Percentiles rank a stretch among this genome's conserved stretches.
Conservation (phyloP, 2,888 invertebrate species). For the Leptopilina myrica region DNA sequence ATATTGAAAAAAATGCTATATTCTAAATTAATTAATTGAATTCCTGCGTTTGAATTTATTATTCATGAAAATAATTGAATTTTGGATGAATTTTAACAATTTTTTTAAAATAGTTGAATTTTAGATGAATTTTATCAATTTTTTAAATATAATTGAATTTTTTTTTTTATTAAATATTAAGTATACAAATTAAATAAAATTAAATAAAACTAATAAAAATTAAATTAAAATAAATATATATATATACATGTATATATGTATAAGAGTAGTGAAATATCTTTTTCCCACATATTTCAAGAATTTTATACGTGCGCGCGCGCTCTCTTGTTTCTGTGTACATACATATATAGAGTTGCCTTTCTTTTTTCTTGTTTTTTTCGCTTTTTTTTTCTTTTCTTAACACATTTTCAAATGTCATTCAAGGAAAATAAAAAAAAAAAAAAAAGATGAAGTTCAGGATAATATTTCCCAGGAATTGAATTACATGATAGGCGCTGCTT, state of each 20-base stretch:
- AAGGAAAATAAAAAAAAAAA: not conserved
- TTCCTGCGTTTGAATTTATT: too few species aligned
- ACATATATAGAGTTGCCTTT: not conserved
- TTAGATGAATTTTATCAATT: too few species aligned
- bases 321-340: too few species aligned
- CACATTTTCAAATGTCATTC: constrained; percentile 32
- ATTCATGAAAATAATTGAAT: too few species aligned
- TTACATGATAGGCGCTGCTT: constrained; percentile 2
- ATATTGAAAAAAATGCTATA: too few species aligned
- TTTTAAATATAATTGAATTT: too few species aligned
- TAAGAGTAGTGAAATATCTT: not conserved
- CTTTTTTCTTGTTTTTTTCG: not conserved
- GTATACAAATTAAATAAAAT: too few species aligned
- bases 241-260: not conserved
- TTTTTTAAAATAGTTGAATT: too few species aligned
- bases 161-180: too few species aligned
- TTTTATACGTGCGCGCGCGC: not conserved
- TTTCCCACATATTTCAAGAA: constrained; percentile 19
- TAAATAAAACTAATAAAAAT: not conserved
- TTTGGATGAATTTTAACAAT: too few species aligned
- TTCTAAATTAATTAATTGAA: too few species aligned
- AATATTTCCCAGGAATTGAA: constrained; percentile 23
- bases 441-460: constrained; percentile 31
- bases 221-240: not conserved
- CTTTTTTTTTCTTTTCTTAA: not conserved